Percentiles rank a stretch among this genome's conserved stretches.
Evolutionary conservation across 2,797 vertebrate genomes (phyloP).

Genomic region (Sitta carolinensis): DNA sequence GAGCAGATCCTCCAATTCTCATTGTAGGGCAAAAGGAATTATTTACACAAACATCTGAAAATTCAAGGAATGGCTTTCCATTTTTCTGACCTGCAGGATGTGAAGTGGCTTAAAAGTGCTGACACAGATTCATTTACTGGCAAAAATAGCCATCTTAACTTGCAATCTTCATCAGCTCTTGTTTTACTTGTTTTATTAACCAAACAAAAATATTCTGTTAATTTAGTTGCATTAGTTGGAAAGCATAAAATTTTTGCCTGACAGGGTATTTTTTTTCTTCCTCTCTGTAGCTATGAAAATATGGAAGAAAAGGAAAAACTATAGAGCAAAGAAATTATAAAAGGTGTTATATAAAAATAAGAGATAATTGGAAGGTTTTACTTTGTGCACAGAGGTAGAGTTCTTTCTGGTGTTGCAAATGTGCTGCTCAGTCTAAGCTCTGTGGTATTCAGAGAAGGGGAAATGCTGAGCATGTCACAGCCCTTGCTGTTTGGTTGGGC

Average conservation of each 20-base stretch:
- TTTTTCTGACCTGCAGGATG: not conserved
- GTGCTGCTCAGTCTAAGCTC: not conserved
- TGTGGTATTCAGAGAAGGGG: not conserved
- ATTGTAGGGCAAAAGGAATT: not conserved
- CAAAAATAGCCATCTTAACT: not conserved
- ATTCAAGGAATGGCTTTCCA: not conserved
- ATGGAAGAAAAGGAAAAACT: accelerated
- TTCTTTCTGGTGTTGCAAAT: not conserved
- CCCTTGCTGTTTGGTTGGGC: not conserved
- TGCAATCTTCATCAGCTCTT: not conserved
- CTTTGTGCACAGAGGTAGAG: not conserved
- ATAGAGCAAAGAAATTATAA: not conserved
- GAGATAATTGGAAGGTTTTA: not conserved
- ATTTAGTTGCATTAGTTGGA: not conserved
- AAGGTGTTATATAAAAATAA: not conserved
- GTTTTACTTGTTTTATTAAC: not conserved
- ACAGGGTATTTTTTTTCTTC: not conserved
- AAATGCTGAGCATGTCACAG: not conserved
- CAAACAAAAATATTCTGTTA: not conserved
- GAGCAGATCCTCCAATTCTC: not conserved
- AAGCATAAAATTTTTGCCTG: not conserved
- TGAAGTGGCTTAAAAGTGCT: not conserved
- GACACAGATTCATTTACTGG: not conserved
- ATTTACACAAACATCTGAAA: not conserved
- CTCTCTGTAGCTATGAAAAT: not conserved